Evolutionary conservation across 2,113 vertebrate genomes (phyloP), one percentile per base, ranked within the genome.

Genomic region (Talpa occidentalis): DNA sequence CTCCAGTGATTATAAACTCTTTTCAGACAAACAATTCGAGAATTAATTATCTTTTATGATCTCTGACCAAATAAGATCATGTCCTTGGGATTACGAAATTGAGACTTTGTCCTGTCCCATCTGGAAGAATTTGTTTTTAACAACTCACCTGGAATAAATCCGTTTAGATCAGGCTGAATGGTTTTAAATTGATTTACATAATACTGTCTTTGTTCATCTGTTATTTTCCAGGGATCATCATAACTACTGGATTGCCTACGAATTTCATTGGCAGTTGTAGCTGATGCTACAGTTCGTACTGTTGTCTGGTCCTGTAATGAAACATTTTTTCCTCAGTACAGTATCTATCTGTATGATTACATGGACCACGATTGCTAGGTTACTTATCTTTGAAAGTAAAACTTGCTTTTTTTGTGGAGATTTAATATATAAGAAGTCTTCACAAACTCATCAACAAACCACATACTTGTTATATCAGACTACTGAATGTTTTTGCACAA

Each of bases 131-230:
- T 94, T 96, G 84, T 96, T 96, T 97, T 96, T 94, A 98, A 97
- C 35, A 97, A 97, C 98, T 98, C 98, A 99, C 99, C 99, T 98
- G 99, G 99, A 98, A 99, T 99, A 98, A 99, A 99, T 97, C 99
- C 99, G 56, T 99, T 99, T 93, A 99, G 99, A 98, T 99, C 99
- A 70, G 99, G 99, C 93, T 99, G 99, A 98, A 99, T 99, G 97
- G 99, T 99, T 99, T 99, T 99, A 98, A 99, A 99, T 93, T 99
- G 99, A 99, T 99, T 99, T 96, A 99, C 98, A 98, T 99, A 99
- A 99, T 99, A 99, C 98, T 99, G 99, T 97, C 99, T 99, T 98
- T 99, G 99, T 98, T 99, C 99, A 90, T 99, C 99, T 73, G 99
- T 99, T 98, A 99, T 99, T 98, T 99, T 99, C 99, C 99, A 99